Evolutionary conservation across 2,113 vertebrate genomes (phyloP).

Genomic region (Chionodraco myersi): DNA sequence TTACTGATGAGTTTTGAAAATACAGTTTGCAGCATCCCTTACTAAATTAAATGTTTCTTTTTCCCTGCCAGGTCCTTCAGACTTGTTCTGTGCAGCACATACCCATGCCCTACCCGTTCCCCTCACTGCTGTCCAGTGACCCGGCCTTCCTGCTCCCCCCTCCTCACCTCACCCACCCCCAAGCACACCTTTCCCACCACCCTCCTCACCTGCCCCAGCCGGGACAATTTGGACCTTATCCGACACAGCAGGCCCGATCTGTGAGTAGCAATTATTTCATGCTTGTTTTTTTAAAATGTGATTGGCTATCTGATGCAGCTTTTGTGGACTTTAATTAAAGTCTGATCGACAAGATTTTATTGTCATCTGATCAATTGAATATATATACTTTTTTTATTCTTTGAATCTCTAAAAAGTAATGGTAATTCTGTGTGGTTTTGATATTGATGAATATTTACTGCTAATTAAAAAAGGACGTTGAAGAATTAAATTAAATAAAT

Average conservation of each 20-base stretch:
- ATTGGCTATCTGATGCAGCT: neutral
- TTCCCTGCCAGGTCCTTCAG: conserved; percentile 90
- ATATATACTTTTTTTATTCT: neutral
- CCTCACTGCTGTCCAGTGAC: conserved; percentile 95
- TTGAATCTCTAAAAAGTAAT: neutral
- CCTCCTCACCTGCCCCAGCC: conserved; percentile 94
- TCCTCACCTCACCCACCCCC: conserved; percentile 88
- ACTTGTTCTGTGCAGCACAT: conserved; percentile 98
- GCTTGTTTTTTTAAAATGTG: too few species aligned
- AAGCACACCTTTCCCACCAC: conserved; percentile 85
- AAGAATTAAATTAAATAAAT: too few species aligned
- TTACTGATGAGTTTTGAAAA: neutral
- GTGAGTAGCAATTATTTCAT: conserved; percentile 80
- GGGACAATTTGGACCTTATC: conserved; percentile 95
- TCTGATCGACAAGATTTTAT: neutral
- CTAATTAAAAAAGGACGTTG: too few species aligned
- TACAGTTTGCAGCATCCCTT: neutral
- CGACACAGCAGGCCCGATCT: conserved; percentile 94
- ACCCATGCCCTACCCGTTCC: conserved; percentile 95
- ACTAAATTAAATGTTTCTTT: neutral
- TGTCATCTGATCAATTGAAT: neutral
- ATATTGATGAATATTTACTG: neutral
- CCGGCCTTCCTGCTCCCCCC: conserved; percentile 95
- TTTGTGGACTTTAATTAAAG: neutral
- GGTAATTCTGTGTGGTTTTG: neutral